A percentile compares a stretch with the other conserved stretches of the same genome.
Conservation (phyloP, 1,140 invertebrate genomes). For the Doryteuthis pealeii region DNA sequence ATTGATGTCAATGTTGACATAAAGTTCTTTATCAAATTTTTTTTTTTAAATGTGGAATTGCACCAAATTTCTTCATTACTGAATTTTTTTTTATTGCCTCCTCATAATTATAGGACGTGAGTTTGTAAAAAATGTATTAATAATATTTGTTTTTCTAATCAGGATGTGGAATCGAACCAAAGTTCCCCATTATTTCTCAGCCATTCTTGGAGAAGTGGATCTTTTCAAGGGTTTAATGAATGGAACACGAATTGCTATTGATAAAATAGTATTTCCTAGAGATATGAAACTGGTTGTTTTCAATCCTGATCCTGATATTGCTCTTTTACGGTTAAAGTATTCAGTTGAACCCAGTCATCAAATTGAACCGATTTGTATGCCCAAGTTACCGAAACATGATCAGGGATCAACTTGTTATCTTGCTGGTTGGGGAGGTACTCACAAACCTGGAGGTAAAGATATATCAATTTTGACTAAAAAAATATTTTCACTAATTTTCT, state of each 20-base stretch:
- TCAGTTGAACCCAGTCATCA: slow-evolving; percentile 68
- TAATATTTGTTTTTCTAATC: not conserved
- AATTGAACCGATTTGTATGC: slow-evolving; percentile 67
- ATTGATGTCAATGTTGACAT: too few relatives aligned
- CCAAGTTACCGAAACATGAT: not conserved
- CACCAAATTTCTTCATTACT: too few relatives aligned
- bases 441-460: not conserved
- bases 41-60: too few relatives aligned
- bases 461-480: too few relatives aligned
- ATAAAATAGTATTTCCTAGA: slow-evolving; percentile 3
- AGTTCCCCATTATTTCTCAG: not conserved
- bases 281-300: slow-evolving; percentile 3
- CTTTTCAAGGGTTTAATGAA: not conserved
- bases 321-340: slow-evolving; percentile 63
- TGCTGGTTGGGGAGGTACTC: slow-evolving; percentile 75
- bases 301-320: slow-evolving; percentile 9
- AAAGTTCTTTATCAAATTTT: too few relatives aligned
- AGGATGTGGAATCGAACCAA: slow-evolving; percentile 5
- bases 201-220: not conserved
- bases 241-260: slow-evolving; percentile 14
- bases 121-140: too few relatives aligned
- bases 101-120: too few relatives aligned
- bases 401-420: slow-evolving; percentile 68
- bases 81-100: too few relatives aligned
- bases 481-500: too few relatives aligned